These are phyloP conservation scores for Stenotaenia linearis DNA, from an alignment of 2,888 invertebrate species.

Conservation along the genomic window DNA sequence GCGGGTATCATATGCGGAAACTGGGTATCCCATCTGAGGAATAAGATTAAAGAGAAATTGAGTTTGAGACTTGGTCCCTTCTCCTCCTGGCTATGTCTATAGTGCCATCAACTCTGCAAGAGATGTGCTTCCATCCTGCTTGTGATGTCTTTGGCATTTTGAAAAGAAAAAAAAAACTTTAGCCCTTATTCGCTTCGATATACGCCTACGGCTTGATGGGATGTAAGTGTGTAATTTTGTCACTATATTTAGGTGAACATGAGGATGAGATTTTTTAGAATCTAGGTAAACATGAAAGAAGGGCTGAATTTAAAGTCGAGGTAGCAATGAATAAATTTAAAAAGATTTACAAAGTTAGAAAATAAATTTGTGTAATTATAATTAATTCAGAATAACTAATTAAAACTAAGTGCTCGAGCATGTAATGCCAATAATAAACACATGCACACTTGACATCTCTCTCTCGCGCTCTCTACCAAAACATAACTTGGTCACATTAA, in stretches of 20 bases:
- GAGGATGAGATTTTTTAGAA: slow-evolving; percentile 8
- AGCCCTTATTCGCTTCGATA: slow-evolving; percentile 13
- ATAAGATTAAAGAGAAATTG: slow-evolving; percentile 23
- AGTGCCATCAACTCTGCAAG: slow-evolving; percentile 21
- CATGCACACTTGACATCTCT: no score
- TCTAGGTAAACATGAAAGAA: neutral
- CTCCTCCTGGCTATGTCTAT: slow-evolving; percentile 15
- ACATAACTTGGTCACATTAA: no score
- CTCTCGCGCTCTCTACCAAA: no score
- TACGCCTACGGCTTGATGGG: neutral
- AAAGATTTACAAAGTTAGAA: no score
- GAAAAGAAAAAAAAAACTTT: neutral
- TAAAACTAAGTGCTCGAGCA: no score
- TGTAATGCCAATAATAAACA: no score
- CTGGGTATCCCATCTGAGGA: slow-evolving; percentile 21
- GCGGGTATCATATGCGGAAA: slow-evolving; percentile 21
- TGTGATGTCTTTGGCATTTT: slow-evolving; percentile 16
- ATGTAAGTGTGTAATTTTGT: slow-evolving; percentile 21
- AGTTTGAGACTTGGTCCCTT: slow-evolving; percentile 19
- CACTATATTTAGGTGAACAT: slow-evolving; percentile 2
- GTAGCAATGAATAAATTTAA: neutral
- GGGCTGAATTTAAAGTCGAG: neutral
- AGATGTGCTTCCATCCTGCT: neutral
- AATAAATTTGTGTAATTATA: no score
- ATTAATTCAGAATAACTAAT: no score